Evolutionary conservation across 2,888 invertebrate species (phyloP), one percentile per base, ranked within the genome.

Genomic region (Tachina lurida): DNA sequence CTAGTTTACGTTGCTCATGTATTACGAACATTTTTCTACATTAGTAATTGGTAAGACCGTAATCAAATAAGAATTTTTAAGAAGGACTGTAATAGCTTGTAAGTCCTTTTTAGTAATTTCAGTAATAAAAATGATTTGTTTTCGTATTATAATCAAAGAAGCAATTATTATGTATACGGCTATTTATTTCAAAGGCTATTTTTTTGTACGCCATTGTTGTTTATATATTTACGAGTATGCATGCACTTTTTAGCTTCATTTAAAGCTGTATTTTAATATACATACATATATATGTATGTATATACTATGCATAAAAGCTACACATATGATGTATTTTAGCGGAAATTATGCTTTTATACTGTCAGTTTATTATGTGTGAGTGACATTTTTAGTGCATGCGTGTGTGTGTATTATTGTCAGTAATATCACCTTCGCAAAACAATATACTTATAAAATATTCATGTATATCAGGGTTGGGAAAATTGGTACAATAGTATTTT

Each of bases 271-370:
- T 76, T 73, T 60, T 31, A 80, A 78, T 78, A 39, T 63, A n/a
- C n/a, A 63, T 15, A n/a, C 7, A 9, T 39, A 39, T 39, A n/a
- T 43, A 10, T 43, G 0, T 17, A 39, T 39, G 3, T 60, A 2
- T 39, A 10, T 9, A 1, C 54, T 52, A 43, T 56, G 49, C 47
- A 77, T 73, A 31, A 83, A 73, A 65, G 70, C 39, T 60, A 63
- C 60, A 80, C 47, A 74, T 73, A 67, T 82, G 71, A 86, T 79
- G 65, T 79, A 85, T 86, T 86, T 86, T 75, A 71, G 74, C 78
- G 85, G 85, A 82, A 82, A 86, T 86, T 75, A 79, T 86, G 70
- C 65, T 86, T 79, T 82, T 63, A 47, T 82, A 67, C 54, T 65
- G 75, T 60, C 74, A 78, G 63, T 70, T 52, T 79, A 75, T 71